Evolutionary conservation across 2,113 vertebrate species (phyloP).

Genomic region (Onychostoma macrolepis): DNA sequence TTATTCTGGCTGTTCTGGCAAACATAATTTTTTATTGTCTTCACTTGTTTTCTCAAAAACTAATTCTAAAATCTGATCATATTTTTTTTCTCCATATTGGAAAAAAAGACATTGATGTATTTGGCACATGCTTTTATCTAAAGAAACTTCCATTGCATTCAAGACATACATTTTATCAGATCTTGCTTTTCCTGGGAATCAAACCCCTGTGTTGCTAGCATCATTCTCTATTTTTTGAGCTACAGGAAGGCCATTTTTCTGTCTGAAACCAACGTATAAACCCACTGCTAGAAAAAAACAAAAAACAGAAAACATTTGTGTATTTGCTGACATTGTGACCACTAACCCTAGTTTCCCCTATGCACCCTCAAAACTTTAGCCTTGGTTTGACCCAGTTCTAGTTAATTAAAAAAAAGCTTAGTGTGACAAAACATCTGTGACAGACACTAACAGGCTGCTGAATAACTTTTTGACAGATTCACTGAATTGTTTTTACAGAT

Average conservation of each 20-base stretch:
- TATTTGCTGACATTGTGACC: neutral
- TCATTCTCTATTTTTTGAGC: neutral
- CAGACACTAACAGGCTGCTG: constrained; percentile 2
- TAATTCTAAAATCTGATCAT: neutral
- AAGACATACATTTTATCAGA: neutral
- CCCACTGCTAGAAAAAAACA: neutral
- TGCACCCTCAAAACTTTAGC: neutral
- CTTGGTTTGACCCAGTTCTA: constrained; percentile 5
- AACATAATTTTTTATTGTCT: neutral
- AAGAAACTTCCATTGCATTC: neutral
- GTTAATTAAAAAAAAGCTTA: constrained; percentile 9
- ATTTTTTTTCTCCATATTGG: neutral
- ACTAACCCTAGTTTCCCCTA: neutral
- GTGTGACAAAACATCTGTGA: neutral
- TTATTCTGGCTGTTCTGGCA: neutral
- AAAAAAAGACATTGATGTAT: neutral
- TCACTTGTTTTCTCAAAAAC: neutral
- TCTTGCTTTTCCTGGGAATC: neutral
- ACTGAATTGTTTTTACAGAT: constrained; percentile 19
- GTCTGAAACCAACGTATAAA: neutral
- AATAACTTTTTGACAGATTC: constrained; percentile 11
- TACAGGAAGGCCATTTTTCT: neutral
- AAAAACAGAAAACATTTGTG: neutral
- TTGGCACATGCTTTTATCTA: neutral
- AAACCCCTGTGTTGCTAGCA: neutral